Evolutionary conservation across 2,113 vertebrate species (phyloP).

Genomic region (Callaeas wilsoni): DNA sequence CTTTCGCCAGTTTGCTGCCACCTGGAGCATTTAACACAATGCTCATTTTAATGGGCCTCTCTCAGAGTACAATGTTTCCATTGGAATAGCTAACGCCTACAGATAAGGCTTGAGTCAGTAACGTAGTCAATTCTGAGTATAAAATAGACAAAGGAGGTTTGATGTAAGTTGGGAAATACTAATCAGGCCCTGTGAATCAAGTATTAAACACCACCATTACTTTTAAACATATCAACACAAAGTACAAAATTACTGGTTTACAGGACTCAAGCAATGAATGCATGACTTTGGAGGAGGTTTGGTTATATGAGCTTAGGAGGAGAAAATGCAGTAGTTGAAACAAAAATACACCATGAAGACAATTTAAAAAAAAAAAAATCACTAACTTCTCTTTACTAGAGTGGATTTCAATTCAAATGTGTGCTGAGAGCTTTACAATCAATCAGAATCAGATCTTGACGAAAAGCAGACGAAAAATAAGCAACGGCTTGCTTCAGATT

Average conservation of each 20-base stretch:
- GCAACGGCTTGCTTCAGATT: background rate
- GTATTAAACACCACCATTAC: constrained; percentile 16
- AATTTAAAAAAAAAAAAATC: background rate
- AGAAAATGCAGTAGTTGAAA: constrained; percentile 19
- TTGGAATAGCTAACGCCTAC: constrained; percentile 11
- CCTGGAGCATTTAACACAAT: background rate
- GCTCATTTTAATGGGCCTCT: background rate
- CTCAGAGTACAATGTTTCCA: background rate
- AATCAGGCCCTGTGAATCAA: constrained; percentile 19
- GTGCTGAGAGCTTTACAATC: background rate
- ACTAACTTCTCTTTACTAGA: background rate
- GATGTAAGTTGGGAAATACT: constrained; percentile 36
- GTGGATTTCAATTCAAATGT: background rate
- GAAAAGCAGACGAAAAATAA: background rate
- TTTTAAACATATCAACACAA: constrained; percentile 29
- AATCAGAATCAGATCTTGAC: background rate
- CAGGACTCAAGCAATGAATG: background rate
- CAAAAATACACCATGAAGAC: background rate
- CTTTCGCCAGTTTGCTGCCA: background rate
- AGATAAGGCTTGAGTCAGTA: constrained; percentile 28
- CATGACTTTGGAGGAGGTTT: constrained; percentile 28
- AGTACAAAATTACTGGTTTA: constrained; percentile 25
- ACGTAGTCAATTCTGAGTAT: constrained; percentile 15
- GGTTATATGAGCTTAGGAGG: background rate
- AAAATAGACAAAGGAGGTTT: constrained; percentile 26